Conservation (phyloP, 2,888 invertebrate species). For the Orchesella flavescens region DNA sequence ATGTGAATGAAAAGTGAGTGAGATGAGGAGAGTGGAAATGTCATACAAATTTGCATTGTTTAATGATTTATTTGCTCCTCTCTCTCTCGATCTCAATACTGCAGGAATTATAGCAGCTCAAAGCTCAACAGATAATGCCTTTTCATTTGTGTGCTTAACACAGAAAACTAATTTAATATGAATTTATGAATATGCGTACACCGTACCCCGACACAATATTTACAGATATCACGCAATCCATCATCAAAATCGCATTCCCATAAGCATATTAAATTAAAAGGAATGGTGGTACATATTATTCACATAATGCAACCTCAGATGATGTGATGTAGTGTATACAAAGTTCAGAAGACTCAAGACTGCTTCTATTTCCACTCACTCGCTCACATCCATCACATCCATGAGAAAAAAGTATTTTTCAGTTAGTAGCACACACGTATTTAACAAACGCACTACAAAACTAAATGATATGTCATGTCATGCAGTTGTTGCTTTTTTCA, state of each 20-base stretch:
- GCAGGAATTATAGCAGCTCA: no score
- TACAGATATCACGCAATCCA: conserved; percentile 16
- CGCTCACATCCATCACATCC: neutral
- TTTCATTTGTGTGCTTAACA: no score
- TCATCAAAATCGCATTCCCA: neutral
- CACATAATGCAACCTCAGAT: no score
- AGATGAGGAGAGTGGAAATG: no score
- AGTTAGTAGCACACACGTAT: conserved; percentile 10
- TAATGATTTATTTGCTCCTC: neutral
- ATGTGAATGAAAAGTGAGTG: no score
- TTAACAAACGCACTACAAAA: conserved; percentile 12
- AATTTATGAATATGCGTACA: neutral
- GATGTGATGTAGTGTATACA: no score
- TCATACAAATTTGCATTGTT: neutral
- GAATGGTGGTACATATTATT: no score
- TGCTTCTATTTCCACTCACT: no score
- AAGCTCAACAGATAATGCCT: no score
- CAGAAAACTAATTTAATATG: neutral
- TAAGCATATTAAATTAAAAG: neutral
- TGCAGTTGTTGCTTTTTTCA: neutral
- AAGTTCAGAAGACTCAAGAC: no score
- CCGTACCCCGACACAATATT: neutral
- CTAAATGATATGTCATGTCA: neutral
- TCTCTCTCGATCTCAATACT: neutral
- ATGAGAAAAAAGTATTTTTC: conserved; percentile 27